A percentile compares a stretch with the other conserved stretches of the same genome.
phyloP scores from a whole-genome alignment of 2,797 vertebrate genomes.

The Chiroxiphia lanceolata region DNA sequence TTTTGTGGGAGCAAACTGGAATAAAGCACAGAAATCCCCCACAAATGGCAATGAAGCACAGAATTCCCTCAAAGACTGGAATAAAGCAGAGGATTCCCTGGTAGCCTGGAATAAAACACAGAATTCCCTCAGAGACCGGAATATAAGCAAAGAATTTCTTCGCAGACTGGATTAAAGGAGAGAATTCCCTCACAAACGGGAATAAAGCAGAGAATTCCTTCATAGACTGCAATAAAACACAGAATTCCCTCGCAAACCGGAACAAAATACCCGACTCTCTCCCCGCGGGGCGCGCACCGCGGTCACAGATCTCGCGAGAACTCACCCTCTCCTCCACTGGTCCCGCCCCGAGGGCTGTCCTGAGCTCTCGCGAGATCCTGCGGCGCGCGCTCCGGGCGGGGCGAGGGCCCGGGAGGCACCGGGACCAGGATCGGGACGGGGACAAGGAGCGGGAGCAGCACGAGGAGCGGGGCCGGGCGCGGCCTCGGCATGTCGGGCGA shows the following conservation, averaged over 20 bases:
- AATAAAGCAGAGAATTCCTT: too few relatives aligned
- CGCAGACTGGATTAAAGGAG: too few relatives aligned
- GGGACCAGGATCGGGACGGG: neutral
- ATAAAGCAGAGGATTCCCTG: neutral
- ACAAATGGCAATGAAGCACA: too few relatives aligned
- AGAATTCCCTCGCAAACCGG: rapidly evolving
- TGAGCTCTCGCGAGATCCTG: neutral
- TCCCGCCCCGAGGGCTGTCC: rapidly evolving
- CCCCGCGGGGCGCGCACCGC: too few relatives aligned
- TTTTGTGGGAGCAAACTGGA: neutral
- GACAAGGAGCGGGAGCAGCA: rapidly evolving
- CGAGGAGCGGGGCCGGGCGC: neutral
- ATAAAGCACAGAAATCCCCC: neutral
- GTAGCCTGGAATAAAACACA: neutral
- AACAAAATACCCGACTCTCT: too few relatives aligned
- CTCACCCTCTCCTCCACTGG: too few relatives aligned
- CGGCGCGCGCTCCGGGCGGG: too few relatives aligned
- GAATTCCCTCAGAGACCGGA: too few relatives aligned
- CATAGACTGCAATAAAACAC: too few relatives aligned
- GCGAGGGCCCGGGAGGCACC: too few relatives aligned
- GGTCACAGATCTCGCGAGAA: neutral
- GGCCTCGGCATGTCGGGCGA: neutral
- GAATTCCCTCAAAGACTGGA: neutral
- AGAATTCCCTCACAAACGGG: too few relatives aligned
- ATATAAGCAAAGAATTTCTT: too few relatives aligned